Percentiles rank a stretch among this genome's conserved stretches.
Evolutionary conservation across 2,888 invertebrate species (phyloP).

Genomic region (Melipona beecheii): DNA sequence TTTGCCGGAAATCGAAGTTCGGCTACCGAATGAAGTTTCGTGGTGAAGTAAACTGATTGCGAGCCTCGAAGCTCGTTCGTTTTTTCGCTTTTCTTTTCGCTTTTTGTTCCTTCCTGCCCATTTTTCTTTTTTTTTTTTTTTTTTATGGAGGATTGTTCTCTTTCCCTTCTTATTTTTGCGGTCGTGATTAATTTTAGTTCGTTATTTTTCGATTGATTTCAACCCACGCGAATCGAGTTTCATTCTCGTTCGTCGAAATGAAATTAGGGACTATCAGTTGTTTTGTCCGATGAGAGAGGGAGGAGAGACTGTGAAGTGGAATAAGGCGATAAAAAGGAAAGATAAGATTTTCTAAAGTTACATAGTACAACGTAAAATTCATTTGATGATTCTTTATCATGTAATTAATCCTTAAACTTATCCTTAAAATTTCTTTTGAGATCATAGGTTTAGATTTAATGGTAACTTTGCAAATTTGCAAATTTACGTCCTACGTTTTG

Average conservation of each 20-base stretch:
- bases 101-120: background rate
- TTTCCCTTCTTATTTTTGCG: background rate
- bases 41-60: constrained; percentile 10
- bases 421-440: too few species aligned
- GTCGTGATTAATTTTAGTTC: background rate
- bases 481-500: too few species aligned
- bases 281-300: background rate
- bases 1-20: constrained; percentile 12
- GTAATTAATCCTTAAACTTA: too few species aligned
- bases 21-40: background rate
- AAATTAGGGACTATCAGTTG: background rate
- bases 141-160: too few species aligned
- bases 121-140: background rate
- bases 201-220: background rate
- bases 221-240: background rate
- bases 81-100: background rate
- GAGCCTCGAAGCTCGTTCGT: background rate
- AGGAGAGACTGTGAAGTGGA: background rate
- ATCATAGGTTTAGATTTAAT: too few species aligned
- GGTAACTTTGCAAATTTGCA: too few species aligned
- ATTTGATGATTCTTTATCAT: too few species aligned
- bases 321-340: background rate
- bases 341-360: background rate
- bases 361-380: too few species aligned
- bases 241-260: background rate